Conservation (phyloP, 1,140 invertebrate genomes). For the Pseudoatta argentina region DNA sequence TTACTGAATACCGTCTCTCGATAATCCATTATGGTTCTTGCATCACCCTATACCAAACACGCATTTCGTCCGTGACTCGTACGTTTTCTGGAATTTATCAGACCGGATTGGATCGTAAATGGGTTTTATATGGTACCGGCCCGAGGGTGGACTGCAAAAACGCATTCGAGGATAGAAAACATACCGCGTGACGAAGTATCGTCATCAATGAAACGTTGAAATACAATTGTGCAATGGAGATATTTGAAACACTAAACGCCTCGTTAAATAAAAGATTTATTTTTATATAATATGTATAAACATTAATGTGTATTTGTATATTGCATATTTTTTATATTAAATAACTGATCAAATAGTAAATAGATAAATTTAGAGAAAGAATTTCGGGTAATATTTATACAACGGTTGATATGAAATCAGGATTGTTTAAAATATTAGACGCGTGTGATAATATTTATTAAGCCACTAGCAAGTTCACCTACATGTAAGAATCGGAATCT, state of each 20-base stretch:
- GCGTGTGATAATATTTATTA: too few species aligned
- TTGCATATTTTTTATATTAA: conserved; percentile 21
- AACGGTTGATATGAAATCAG: too few species aligned
- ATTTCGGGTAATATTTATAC: too few species aligned
- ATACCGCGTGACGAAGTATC: conserved; percentile 46
- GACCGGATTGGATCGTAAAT: conserved; percentile 80
- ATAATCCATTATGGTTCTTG: conserved; percentile 84
- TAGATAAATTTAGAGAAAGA: too few species aligned
- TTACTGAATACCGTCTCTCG: conserved; percentile 79
- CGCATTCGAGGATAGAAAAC: conserved; percentile 60
- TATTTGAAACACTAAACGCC: not conserved
- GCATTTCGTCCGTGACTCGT: conserved; percentile 74
- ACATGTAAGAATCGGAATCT: too few species aligned
- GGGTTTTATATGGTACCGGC: conserved; percentile 76
- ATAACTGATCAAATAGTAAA: not conserved
- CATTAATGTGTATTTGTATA: not conserved
- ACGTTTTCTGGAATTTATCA: conserved; percentile 83
- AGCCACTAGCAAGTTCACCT: too few species aligned
- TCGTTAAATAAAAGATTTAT: not conserved
- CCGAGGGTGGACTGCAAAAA: conserved; percentile 51
- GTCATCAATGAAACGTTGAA: conserved; percentile 52
- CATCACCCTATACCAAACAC: conserved; percentile 69
- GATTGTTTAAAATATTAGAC: too few species aligned
- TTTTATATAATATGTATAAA: not conserved
- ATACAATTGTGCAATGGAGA: not conserved